phyloP scores from a whole-genome alignment of 2,888 invertebrate genomes.

The Tenodera sinensis region DNA sequence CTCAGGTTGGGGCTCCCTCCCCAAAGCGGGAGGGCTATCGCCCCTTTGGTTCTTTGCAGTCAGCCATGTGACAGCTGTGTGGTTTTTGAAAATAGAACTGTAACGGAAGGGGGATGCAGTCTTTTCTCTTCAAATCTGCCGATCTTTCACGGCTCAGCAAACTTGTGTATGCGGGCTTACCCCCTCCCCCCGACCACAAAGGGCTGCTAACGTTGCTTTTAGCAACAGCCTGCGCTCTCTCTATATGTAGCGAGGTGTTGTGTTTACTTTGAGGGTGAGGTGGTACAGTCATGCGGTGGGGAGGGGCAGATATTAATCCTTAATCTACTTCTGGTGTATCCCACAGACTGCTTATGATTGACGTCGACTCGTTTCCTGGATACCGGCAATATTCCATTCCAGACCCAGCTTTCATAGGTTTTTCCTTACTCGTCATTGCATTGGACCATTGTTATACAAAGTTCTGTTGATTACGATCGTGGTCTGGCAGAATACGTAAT shows the following conservation, averaged over 20 bases:
- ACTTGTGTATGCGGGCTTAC: not conserved
- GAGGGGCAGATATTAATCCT: conserved; percentile 1
- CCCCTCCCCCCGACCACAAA: not conserved
- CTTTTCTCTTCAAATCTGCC: conserved; percentile 5
- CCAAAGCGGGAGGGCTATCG: not conserved
- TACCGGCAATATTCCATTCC: too few relatives aligned
- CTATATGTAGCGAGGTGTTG: not conserved
- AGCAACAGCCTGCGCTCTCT: not conserved
- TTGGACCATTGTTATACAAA: too few relatives aligned
- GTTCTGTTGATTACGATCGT: too few relatives aligned
- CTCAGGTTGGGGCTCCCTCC: not conserved
- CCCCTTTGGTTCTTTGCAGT: not conserved
- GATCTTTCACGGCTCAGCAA: conserved; percentile 4
- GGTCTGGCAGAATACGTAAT: too few relatives aligned
- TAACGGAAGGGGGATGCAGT: not conserved
- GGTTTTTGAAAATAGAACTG: conserved; percentile 14
- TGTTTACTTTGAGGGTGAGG: not conserved
- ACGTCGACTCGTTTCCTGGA: not conserved
- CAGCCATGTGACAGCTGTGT: conserved; percentile 10
- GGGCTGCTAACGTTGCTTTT: not conserved
- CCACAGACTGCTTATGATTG: conserved; percentile 5
- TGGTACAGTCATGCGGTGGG: not conserved
- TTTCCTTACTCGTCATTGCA: too few relatives aligned
- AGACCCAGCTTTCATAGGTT: too few relatives aligned
- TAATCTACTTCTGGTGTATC: conserved; percentile 7